Base-by-base conservation (phyloP, 2,888 invertebrate species). In the Agrotis clavis region DNA sequence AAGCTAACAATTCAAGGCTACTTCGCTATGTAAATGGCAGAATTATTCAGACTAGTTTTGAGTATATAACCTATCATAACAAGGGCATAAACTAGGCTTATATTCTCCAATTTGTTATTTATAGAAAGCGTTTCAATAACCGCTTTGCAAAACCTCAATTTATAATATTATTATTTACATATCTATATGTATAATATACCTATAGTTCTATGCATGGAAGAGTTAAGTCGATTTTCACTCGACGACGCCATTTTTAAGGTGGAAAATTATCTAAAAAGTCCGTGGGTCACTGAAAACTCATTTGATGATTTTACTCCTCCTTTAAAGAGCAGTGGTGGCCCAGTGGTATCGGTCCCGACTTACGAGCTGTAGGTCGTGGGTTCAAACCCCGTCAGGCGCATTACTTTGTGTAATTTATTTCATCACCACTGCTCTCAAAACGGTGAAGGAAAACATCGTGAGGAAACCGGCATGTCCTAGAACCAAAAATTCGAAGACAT, bases 81-180 rank as follows among this genome's bases (percentile, higher is more conserved):
- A 71, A 60, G 71, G 30, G 5, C 13, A 65, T 76, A 76, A 77
- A 76, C 16, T 71, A 48, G 47, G 14, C n/a, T 45, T 57, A 65
- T 48, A 65, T 53, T 61, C 21, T 77, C 25, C 51, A 48, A 45
- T 57, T 19, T 57, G 35, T 35, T 71, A 61, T 71, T 50, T 64
- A 35, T 68, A 47, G 71, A 65, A 77, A 71, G 25, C 41, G 13
- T 25, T 71, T 51, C 61, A 77, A 48, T 71, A 62, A 48, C 25
- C n/a, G 18, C 13, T n/a, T 51, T 19, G 14, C 63, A 35, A 41
- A 72, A 66, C 30, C 47, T 48, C 62, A 53, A 53, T 59, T 13
- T n/a, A 0, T 4, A 57, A 21, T 76, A 56, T 56, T 65, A 75
- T 64, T 64, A 57, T 57, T 56, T 45, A 54, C 48, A 18, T n/a